phyloP scores from a whole-genome alignment of 2,113 vertebrate species.

The Aegotheles bennettii region DNA sequence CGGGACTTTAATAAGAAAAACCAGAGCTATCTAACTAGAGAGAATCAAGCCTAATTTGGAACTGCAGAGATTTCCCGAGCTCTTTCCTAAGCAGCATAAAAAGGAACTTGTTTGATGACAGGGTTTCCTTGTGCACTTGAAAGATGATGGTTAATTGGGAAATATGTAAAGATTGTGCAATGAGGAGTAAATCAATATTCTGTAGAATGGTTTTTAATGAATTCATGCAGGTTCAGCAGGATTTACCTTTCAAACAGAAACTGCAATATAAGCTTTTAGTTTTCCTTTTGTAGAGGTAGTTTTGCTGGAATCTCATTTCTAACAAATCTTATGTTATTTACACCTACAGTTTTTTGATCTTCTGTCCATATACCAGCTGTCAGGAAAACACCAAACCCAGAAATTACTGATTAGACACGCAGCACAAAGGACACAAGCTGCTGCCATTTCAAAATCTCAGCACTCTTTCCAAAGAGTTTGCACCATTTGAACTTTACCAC shows the following conservation, averaged over 20 bases:
- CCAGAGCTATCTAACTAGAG: not conserved
- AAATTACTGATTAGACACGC: not conserved
- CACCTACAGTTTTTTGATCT: conserved; percentile 1
- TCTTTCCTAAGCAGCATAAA: not conserved
- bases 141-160: not conserved
- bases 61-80: not conserved
- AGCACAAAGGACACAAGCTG: not conserved
- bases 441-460: not conserved
- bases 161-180: not conserved
- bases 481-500: not conserved
- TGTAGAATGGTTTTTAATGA: not conserved
- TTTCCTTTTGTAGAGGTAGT: not conserved
- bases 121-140: not conserved
- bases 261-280: not conserved
- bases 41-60: not conserved
- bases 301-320: not conserved
- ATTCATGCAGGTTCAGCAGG: not conserved
- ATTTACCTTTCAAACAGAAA: not conserved
- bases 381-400: not conserved
- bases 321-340: not conserved
- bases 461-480: not conserved
- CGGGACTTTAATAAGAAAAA: not conserved
- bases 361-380: not conserved
- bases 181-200: not conserved
- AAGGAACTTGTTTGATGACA: not conserved